Evolutionary conservation across 1,140 invertebrate species (phyloP).

Genomic region (Tenebrio molitor): DNA sequence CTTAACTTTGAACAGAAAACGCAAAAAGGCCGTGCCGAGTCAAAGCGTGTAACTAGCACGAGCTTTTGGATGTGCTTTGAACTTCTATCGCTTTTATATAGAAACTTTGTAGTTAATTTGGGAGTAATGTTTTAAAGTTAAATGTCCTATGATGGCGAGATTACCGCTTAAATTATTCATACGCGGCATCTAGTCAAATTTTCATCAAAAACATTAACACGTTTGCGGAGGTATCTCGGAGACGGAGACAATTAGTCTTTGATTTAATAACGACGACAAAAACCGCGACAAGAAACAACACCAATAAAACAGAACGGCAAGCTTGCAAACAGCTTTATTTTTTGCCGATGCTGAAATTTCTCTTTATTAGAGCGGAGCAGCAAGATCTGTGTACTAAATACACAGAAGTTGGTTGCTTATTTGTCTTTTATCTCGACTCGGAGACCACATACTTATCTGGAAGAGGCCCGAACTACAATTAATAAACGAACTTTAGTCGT

Average conservation of each 20-base stretch:
- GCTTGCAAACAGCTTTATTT: constrained; percentile 34
- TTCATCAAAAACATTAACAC: constrained; percentile 7
- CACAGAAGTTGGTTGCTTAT: constrained; percentile 32
- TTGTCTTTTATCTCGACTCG: constrained; percentile 42
- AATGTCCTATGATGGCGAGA: constrained; percentile 23
- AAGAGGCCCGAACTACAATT: constrained; percentile 55
- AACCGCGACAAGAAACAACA: constrained; percentile 22
- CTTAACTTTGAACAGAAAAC: no score
- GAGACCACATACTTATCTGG: constrained; percentile 47
- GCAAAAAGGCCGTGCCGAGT: not conserved
- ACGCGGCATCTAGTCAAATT: not conserved
- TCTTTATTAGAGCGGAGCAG: constrained; percentile 22
- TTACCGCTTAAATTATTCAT: constrained; percentile 27
- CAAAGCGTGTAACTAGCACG: constrained; percentile 5
- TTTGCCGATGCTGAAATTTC: constrained; percentile 38
- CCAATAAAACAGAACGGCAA: constrained; percentile 27
- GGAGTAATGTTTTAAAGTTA: constrained; percentile 31
- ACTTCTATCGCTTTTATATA: constrained; percentile 21
- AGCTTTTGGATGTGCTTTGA: constrained; percentile 23
- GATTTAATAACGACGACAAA: constrained; percentile 32
- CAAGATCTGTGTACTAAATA: constrained; percentile 22
- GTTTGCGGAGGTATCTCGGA: not conserved
- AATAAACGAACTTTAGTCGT: constrained; percentile 59
- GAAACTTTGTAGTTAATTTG: constrained; percentile 21
- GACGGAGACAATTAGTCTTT: constrained; percentile 6